A percentile compares a stretch with the other conserved stretches of the same genome.
Evolutionary conservation across 2,888 invertebrate genomes (phyloP).

Genomic region (Bunonema sp.): DNA sequence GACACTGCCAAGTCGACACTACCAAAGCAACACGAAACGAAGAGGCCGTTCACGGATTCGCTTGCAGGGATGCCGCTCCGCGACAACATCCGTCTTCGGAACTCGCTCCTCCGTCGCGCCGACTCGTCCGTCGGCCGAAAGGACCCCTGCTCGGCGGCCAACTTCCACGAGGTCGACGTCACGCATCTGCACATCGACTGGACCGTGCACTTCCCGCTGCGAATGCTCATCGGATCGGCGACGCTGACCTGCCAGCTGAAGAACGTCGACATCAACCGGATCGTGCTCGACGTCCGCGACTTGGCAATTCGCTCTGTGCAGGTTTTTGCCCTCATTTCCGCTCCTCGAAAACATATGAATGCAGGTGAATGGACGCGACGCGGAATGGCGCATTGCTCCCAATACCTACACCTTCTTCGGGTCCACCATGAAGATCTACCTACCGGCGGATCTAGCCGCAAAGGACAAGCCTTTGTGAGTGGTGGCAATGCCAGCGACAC

Average conservation of each 20-base stretch:
- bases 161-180: constrained; percentile 21
- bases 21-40: no score
- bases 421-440: constrained; percentile 17
- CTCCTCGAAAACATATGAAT: no score
- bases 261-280: constrained; percentile 18
- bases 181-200: constrained; percentile 33
- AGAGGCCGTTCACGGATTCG: no score
- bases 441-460: constrained; percentile 13
- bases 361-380: constrained; percentile 17
- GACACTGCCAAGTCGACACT: no score
- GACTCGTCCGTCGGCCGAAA: neutral
- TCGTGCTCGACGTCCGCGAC: constrained; percentile 29
- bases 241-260: constrained; percentile 18
- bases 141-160: constrained; percentile 10
- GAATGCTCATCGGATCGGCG: constrained; percentile 26
- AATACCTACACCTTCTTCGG: constrained; percentile 24
- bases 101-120: no score
- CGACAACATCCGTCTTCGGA: no score
- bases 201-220: constrained; percentile 26
- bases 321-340: no score
- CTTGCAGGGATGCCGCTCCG: no score
- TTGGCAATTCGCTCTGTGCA: constrained; percentile 22
- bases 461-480: constrained; percentile 13
- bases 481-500: neutral
- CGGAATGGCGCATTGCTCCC: constrained; percentile 21